Base-by-base conservation (phyloP, 2,113 vertebrate species). In the Eidolon helvum region DNA sequence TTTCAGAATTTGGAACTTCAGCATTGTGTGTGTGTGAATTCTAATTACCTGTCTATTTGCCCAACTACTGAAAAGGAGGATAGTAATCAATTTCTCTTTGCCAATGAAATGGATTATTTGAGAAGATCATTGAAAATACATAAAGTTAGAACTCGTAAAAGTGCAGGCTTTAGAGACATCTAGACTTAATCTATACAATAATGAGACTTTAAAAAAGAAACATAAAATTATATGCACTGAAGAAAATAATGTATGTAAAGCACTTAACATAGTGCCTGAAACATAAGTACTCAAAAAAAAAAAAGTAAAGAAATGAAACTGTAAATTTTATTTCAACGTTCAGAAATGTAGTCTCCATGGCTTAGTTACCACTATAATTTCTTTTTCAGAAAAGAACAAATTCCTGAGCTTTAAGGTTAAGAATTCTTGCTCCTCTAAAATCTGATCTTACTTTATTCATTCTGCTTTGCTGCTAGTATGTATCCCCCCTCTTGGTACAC, bases 141-240 rank as follows among this genome's bases (percentile, higher is more conserved):
- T 48, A 69, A 72, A 94, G n/a, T 82, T 71, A 82, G 88, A 84
- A 86, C 22, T 65, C 59, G 3, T 50, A 84, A 85, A 96, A 90
- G 48, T 50, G 77, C 19, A 68, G 45, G 19, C 43, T 85, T 87
- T 57, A 9, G 57, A 69, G 16, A n/a, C 33, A 74, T 40, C 4
- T 66, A 90, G 26, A 77, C 0, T 40, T 93, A 22, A 87, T 24
- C 74, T 77, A 80, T n/a, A 74, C 84, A 80, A 91, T 40, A 57
- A 18, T 19, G 38, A 75, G 15, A 48, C n/a, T 48, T 74, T 2
- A 19, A 48, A 82, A 82, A n/a, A 55, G 15, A 59, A 2, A 10
- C 28, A 84, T 24, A 71, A 78, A 93, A 87, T 48, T 38, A 71
- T 35, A 38, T 2, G 7, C 35, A 69, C 10, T 57, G 26, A 92